These are phyloP conservation scores for Noctua janthe DNA, from an alignment of 2,888 invertebrate species.

Conservation along the genomic window DNA sequence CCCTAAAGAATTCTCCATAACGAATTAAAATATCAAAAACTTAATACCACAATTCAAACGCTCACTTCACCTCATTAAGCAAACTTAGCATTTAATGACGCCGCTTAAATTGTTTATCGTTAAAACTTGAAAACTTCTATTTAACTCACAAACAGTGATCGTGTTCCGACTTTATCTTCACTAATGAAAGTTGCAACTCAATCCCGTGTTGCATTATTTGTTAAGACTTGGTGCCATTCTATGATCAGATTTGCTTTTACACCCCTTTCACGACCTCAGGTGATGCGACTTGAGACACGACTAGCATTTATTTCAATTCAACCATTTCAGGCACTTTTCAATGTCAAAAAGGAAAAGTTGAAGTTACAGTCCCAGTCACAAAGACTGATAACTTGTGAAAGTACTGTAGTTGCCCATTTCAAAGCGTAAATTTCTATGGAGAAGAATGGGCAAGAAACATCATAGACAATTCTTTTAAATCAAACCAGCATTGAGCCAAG, in stretches of 20 bases:
- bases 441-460: too few species aligned
- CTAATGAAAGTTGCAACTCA: conserved; percentile 43
- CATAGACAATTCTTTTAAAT: too few species aligned
- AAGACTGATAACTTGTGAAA: too few species aligned
- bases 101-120: conserved; percentile 50
- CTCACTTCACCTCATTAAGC: conserved; percentile 46
- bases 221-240: neutral
- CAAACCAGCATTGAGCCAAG: too few species aligned
- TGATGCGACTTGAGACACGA: neutral
- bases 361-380: too few species aligned
- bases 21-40: conserved; percentile 5
- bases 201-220: conserved; percentile 27
- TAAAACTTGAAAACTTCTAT: conserved; percentile 62
- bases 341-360: too few species aligned
- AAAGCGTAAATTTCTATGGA: too few species aligned
- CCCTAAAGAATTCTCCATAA: neutral
- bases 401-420: too few species aligned
- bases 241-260: neutral
- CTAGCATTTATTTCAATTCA: neutral
- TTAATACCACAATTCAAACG: conserved; percentile 28
- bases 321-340: too few species aligned
- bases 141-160: conserved; percentile 52
- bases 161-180: conserved; percentile 46
- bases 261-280: neutral
- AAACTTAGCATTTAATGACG: conserved; percentile 54